These are phyloP conservation scores for Hypselothyrea guttata DNA, from an alignment of 2,888 invertebrate genomes.

Conservation along the genomic window DNA sequence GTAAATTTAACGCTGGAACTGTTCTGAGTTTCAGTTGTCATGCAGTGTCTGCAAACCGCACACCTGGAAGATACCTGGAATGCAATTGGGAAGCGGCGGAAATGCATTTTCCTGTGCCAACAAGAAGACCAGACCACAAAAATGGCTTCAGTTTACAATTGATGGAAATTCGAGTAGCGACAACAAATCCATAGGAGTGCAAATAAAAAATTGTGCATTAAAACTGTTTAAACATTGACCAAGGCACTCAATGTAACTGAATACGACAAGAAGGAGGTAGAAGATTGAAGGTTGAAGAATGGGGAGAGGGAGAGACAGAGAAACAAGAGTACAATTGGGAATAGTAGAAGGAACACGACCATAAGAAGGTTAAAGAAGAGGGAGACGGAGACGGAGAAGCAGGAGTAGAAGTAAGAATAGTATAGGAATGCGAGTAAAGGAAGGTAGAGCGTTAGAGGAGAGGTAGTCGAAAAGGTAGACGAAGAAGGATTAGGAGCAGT, in stretches of 20 bases:
- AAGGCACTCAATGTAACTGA: conserved; percentile 46
- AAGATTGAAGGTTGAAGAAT: too few species aligned
- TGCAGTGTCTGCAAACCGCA: neutral
- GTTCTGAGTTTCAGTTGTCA: conserved; percentile 1
- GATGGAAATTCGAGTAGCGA: conserved; percentile 54
- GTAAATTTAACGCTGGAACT: too few species aligned
- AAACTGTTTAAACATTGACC: conserved; percentile 27
- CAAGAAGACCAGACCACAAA: conserved; percentile 35
- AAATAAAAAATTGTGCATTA: conserved; percentile 20
- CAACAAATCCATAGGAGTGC: conserved; percentile 67
- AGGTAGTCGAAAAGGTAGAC: too few species aligned
- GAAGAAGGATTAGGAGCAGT: too few species aligned
- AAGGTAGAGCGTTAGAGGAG: too few species aligned
- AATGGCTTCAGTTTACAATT: conserved; percentile 50
- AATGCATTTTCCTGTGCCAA: conserved; percentile 50
- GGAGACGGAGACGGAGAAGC: too few species aligned
- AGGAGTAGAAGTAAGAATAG: too few species aligned
- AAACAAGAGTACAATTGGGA: neutral
- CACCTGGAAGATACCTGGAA: conserved; percentile 40
- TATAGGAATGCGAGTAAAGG: too few species aligned
- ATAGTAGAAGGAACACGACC: too few species aligned
- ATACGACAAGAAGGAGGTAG: conserved; percentile 37
- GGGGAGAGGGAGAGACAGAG: neutral
- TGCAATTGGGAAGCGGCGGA: conserved; percentile 34
- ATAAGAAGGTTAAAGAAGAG: too few species aligned